Evolutionary conservation across 1,140 invertebrate genomes (phyloP).

Genomic region (Trichomalopsis sarcophagae): DNA sequence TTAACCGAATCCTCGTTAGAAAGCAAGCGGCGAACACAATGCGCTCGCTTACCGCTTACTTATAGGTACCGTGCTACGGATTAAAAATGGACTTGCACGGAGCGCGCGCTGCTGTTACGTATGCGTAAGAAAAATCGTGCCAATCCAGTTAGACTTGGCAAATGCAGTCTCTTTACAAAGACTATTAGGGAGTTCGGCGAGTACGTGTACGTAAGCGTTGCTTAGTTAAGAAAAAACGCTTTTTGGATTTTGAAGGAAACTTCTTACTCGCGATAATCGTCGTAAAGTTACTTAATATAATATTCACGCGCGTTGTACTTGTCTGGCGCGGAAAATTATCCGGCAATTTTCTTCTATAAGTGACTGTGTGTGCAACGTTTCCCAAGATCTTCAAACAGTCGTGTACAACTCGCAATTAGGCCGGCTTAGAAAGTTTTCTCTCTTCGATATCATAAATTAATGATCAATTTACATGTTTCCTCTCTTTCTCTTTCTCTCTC

Average conservation of each 20-base stretch:
- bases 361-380: neutral
- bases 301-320: too few species aligned
- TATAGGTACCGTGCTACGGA: neutral
- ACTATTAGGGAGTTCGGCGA: neutral
- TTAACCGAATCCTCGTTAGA: constrained; percentile 43
- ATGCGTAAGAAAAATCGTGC: constrained; percentile 22
- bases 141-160: constrained; percentile 12
- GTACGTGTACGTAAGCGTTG: neutral
- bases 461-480: neutral
- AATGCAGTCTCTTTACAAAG: constrained; percentile 12
- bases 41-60: neutral
- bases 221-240: too few species aligned
- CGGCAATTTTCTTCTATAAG: neutral
- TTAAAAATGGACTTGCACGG: too few species aligned
- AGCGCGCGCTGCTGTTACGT: neutral
- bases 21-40: constrained; percentile 36
- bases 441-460: constrained; percentile 5
- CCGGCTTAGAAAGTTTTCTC: neutral
- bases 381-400: neutral
- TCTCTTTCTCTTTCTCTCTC: too few species aligned
- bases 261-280: too few species aligned
- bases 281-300: too few species aligned
- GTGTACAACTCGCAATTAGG: neutral
- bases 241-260: too few species aligned
- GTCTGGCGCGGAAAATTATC: too few species aligned